A percentile compares a stretch with the other conserved stretches of the same genome.
Evolutionary conservation across 2,888 invertebrate species (phyloP).

Genomic region (Eilema griseolum): DNA sequence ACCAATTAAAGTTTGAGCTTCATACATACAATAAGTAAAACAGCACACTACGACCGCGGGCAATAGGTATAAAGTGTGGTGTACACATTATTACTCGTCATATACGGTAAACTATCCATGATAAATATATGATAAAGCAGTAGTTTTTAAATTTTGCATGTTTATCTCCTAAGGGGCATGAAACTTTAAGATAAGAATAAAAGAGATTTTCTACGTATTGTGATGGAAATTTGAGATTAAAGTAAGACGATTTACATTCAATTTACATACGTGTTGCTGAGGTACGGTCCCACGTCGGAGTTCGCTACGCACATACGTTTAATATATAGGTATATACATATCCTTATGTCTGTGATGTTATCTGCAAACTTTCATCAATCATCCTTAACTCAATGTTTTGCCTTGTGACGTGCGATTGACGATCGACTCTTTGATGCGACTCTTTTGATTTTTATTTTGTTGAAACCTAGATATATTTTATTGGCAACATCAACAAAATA

Average conservation of each 20-base stretch:
- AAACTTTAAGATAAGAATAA: neutral
- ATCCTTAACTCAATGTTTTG: constrained; percentile 19
- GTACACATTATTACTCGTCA: too few relatives aligned
- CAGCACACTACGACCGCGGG: too few relatives aligned
- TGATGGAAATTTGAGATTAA: constrained; percentile 45
- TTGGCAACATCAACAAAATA: neutral
- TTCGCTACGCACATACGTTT: neutral
- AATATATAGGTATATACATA: neutral
- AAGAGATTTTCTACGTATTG: constrained; percentile 21
- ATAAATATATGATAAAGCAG: neutral
- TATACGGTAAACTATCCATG: neutral
- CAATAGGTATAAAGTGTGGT: too few relatives aligned
- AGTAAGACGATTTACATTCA: constrained; percentile 51
- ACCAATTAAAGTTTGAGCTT: neutral
- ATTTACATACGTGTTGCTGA: constrained; percentile 31
- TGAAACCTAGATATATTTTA: neutral
- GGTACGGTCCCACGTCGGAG: neutral
- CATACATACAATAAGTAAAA: neutral
- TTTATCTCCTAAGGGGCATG: neutral
- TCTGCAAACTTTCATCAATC: constrained; percentile 28
- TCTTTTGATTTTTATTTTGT: neutral
- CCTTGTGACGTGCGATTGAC: constrained; percentile 8
- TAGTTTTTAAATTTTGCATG: neutral
- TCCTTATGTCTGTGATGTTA: constrained; percentile 20
- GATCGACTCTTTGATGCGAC: constrained; percentile 6